A percentile compares a stretch with the other conserved stretches of the same genome.
Conservation (phyloP, 2,888 invertebrate species). For the Limnephilus lunatus region DNA sequence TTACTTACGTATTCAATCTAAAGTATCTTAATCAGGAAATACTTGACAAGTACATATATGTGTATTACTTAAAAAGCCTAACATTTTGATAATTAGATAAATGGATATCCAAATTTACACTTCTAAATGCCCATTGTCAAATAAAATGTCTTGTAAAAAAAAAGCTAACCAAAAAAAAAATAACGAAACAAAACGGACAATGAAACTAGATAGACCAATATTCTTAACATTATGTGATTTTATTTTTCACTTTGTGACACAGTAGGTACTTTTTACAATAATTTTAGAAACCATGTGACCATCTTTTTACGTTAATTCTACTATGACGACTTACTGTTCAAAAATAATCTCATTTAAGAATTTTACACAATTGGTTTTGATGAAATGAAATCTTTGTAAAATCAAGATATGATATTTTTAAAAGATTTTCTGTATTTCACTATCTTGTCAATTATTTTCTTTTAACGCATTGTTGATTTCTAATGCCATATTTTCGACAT, state of each 20-base stretch:
- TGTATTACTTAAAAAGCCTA: not conserved
- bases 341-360: not conserved
- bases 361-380: not conserved
- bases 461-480: not conserved
- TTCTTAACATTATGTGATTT: not conserved
- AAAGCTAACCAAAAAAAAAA: not conserved
- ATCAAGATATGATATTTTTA: not conserved
- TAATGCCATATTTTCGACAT: no score
- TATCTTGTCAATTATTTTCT: not conserved
- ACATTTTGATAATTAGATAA: not conserved
- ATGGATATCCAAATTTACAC: not conserved
- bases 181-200: not conserved
- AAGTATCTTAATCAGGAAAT: not conserved
- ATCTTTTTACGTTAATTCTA: not conserved
- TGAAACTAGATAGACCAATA: not conserved
- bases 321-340: not conserved
- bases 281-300: not conserved
- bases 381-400: not conserved
- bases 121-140: not conserved
- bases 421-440: not conserved
- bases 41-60: not conserved
- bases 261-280: not conserved
- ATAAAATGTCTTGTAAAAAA: not conserved
- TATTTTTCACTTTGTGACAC: constrained; percentile 24
- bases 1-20: not conserved